Conservation (phyloP, 2,888 invertebrate genomes). For the Melanophora roralis region DNA sequence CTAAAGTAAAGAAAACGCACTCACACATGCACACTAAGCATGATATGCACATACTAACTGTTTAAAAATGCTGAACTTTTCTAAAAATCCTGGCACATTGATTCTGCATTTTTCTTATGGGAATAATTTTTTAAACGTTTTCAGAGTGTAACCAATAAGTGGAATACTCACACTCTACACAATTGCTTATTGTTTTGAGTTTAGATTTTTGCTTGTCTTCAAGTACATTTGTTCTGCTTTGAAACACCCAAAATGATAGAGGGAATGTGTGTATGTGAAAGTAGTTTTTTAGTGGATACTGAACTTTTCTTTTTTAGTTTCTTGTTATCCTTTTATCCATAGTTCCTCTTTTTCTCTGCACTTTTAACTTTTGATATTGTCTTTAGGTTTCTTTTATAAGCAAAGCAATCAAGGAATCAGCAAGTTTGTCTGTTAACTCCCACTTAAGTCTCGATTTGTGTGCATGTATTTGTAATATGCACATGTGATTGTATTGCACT, state of each 20-base stretch:
- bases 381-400: slow-evolving; percentile 49
- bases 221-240: slow-evolving; percentile 3
- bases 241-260: not conserved
- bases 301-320: slow-evolving; percentile 57
- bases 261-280: not conserved
- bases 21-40: not conserved
- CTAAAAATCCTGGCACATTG: slow-evolving; percentile 3
- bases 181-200: slow-evolving; percentile 50
- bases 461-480: not conserved
- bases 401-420: slow-evolving; percentile 57
- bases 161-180: slow-evolving; percentile 58
- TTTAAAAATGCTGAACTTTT: slow-evolving; percentile 1
- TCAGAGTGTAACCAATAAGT: slow-evolving; percentile 60
- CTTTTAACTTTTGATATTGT: slow-evolving; percentile 47
- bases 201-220: no score
- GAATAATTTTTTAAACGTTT: slow-evolving; percentile 62
- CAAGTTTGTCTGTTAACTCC: slow-evolving; percentile 30
- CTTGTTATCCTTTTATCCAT: slow-evolving; percentile 55
- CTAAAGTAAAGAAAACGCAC: slow-evolving; percentile 7
- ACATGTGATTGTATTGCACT: slow-evolving; percentile 17
- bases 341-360: slow-evolving; percentile 1
- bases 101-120: slow-evolving; percentile 37
- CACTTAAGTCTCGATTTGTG: not conserved
- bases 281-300: slow-evolving; percentile 52
- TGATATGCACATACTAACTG: not conserved